Evolutionary conservation across 2,113 vertebrate species (phyloP).

Genomic region (Saimiri boliviensis): DNA sequence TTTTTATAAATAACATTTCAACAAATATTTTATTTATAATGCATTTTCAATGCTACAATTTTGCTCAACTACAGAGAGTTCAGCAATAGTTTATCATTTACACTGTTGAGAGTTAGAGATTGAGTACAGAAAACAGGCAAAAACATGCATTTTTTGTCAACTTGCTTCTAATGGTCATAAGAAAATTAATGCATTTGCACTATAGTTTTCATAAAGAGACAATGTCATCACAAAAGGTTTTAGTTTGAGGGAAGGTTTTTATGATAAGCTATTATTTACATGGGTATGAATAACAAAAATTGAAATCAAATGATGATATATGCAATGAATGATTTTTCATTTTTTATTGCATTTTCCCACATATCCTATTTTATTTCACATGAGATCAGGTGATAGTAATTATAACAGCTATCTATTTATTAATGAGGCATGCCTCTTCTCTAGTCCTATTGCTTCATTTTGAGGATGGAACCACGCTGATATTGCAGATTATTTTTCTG

Average conservation of each 20-base stretch:
- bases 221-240: conserved; percentile 6
- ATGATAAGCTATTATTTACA: neutral
- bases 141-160: neutral
- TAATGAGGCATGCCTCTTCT: neutral
- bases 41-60: conserved; percentile 15
- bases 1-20: neutral
- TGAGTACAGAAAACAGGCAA: neutral
- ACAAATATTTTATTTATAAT: conserved; percentile 48
- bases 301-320: neutral
- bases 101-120: neutral
- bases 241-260: neutral
- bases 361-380: conserved; percentile 7
- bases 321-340: neutral
- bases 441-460: neutral
- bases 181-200: neutral
- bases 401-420: neutral
- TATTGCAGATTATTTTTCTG: neutral
- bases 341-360: neutral
- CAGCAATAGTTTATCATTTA: conserved; percentile 33
- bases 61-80: conserved; percentile 10
- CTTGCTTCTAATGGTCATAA: conserved; percentile 18
- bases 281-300: neutral
- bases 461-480: neutral
- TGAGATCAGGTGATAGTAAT: neutral
- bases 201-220: neutral